phyloP scores from a whole-genome alignment of 2,888 invertebrate genomes.

The Metallyticus violacea region DNA sequence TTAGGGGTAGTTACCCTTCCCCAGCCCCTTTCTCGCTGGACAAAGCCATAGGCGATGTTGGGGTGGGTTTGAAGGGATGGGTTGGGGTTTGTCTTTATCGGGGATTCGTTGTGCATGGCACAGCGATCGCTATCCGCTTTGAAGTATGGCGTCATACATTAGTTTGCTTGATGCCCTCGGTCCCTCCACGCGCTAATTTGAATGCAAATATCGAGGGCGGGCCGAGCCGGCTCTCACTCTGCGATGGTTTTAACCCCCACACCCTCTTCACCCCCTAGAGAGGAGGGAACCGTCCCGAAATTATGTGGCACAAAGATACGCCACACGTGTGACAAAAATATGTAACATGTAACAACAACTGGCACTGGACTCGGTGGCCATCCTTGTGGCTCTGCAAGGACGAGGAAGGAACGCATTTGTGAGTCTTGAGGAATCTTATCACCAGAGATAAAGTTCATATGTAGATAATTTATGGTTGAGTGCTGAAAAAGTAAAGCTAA shows the following conservation, averaged over 20 bases:
- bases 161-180: constrained; percentile 24
- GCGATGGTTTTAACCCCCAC: too few relatives aligned
- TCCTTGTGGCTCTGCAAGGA: too few relatives aligned
- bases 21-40: background rate
- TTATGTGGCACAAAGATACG: background rate
- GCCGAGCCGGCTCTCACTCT: background rate
- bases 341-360: background rate
- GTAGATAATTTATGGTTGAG: too few relatives aligned
- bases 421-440: too few relatives aligned
- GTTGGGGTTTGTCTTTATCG: background rate
- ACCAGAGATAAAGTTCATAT: too few relatives aligned
- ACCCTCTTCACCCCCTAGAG: background rate
- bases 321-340: background rate
- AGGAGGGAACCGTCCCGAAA: background rate
- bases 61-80: background rate
- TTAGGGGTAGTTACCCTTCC: background rate
- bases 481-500: too few relatives aligned
- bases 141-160: constrained; percentile 30
- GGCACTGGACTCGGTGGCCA: too few relatives aligned
- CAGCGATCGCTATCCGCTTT: constrained; percentile 27
- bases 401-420: too few relatives aligned
- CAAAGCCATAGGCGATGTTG: background rate
- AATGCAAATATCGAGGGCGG: constrained; percentile 29
- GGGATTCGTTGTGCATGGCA: constrained; percentile 1
- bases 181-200: constrained; percentile 29